These are phyloP conservation scores for Copsychus sechellarum DNA, from an alignment of 2,113 vertebrate genomes.

Conservation along the genomic window DNA sequence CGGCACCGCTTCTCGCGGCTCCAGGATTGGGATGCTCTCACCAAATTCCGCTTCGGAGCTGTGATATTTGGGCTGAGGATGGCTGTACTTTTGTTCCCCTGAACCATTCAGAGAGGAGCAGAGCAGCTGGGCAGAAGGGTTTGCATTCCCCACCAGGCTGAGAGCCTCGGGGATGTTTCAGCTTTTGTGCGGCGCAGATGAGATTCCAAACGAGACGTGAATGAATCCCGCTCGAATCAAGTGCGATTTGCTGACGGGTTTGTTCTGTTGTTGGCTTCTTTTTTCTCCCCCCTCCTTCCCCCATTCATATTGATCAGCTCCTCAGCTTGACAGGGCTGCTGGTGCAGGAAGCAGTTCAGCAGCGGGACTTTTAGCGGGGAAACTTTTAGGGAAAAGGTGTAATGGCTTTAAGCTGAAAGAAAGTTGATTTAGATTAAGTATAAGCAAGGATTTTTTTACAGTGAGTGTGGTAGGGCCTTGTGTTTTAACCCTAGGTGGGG, in stretches of 20 bases:
- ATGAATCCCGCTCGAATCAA: neutral
- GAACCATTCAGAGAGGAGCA: neutral
- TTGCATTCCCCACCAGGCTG: neutral
- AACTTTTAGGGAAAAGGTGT: no score
- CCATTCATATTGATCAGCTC: slow-evolving; percentile 5
- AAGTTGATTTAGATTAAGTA: neutral
- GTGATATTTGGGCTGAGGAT: neutral
- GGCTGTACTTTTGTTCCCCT: neutral
- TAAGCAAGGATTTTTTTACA: neutral
- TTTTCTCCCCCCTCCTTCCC: neutral
- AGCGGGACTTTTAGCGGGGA: fast-evolving
- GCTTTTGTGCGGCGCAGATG: slow-evolving; percentile 37
- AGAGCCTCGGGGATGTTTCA: neutral
- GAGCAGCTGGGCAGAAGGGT: slow-evolving; percentile 47
- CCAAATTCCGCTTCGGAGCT: neutral
- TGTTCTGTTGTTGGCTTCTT: neutral
- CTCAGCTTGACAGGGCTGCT: neutral
- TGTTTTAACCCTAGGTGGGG: neutral
- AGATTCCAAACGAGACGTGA: slow-evolving; percentile 18
- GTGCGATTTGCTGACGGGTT: slow-evolving; percentile 22
- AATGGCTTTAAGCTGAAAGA: neutral
- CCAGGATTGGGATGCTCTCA: neutral
- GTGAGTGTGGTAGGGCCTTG: no score
- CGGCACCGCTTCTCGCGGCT: neutral
- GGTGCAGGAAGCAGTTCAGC: neutral